Evolutionary conservation across 2,888 invertebrate genomes (phyloP).

Genomic region (Holacanthella duospinosa): DNA sequence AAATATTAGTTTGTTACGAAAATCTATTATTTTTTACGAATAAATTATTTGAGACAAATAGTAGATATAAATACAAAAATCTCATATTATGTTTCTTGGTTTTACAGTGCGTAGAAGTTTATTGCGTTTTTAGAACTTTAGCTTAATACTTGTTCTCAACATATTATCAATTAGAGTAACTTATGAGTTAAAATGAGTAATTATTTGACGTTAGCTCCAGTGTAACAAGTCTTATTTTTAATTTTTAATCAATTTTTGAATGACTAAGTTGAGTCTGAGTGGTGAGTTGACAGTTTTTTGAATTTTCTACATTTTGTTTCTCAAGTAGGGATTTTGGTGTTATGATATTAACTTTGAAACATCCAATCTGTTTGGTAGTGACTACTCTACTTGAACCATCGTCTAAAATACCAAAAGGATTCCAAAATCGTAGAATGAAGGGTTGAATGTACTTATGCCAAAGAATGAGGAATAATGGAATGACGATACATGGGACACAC

Average conservation of each 20-base stretch:
- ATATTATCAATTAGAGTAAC: too few relatives aligned
- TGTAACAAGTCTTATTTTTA: neutral
- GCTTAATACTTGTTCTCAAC: neutral
- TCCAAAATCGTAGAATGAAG: constrained; percentile 67
- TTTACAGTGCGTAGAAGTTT: neutral
- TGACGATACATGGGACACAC: constrained; percentile 74
- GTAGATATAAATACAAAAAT: too few relatives aligned
- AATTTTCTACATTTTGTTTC: neutral
- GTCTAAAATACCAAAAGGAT: constrained; percentile 56
- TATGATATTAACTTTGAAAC: constrained; percentile 7
- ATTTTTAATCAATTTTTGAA: constrained; percentile 14
- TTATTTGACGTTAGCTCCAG: too few relatives aligned
- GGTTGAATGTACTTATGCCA: constrained; percentile 80
- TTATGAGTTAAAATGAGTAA: too few relatives aligned
- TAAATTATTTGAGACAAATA: too few relatives aligned
- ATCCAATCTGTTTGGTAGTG: constrained; percentile 6
- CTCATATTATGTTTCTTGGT: neutral
- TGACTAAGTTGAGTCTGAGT: neutral
- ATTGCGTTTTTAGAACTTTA: neutral
- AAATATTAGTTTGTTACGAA: too few relatives aligned
- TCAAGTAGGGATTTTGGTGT: neutral
- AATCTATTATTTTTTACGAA: too few relatives aligned
- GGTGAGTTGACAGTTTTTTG: neutral
- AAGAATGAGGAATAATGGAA: constrained; percentile 67
- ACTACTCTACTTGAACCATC: constrained; percentile 37